Base-by-base conservation (phyloP, 2,888 invertebrate species). In the Tanytarsus gracilentus region DNA sequence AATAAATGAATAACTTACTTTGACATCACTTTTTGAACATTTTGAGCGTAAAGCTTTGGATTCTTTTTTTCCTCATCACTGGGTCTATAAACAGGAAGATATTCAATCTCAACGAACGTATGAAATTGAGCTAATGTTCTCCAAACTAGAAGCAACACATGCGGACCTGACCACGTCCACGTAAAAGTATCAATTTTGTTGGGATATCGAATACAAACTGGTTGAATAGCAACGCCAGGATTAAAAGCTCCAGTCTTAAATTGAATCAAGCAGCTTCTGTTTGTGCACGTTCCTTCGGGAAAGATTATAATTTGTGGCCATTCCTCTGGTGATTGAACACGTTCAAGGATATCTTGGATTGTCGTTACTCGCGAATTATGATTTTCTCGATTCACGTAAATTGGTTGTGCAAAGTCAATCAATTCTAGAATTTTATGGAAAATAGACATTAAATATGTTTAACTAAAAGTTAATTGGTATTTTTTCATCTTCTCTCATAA, bases 161-260 rank as follows among this genome's bases (percentile, higher is more conserved):
- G 88, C 52, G 94, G 93, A 29, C 95, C 95, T 70, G 90, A 92
- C 94, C 91, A 95, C 0, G 92, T 92, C 92, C 92, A 93, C 0
- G 92, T 91, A 64, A 90, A 88, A 0, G 90, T 88, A 68, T 93
- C 92, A 68, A 86, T 77, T 65, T 87, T 85, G 69, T 95, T 95
- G 0, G 90, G 92, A 72, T 95, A 97, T 61, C 88, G 80, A 62
- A 97, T 84, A 68, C 91, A 84, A 11, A 97, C 93, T 0, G 96
- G 96, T 70, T 97, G 97, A 2, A 97, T 88, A 0, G 97, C 94
- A 11, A 95, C 91, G 0, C 95, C 95, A 0, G 95, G 94, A 74
- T 90, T 90, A 75, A 97, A 97, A 9, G 94, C 96, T 39, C 96
- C 95, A 2, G 86, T 85, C 71, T 90, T 91, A 74, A 91, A 92